Conservation (phyloP, 2,888 invertebrate species). For the Idaea straminata region DNA sequence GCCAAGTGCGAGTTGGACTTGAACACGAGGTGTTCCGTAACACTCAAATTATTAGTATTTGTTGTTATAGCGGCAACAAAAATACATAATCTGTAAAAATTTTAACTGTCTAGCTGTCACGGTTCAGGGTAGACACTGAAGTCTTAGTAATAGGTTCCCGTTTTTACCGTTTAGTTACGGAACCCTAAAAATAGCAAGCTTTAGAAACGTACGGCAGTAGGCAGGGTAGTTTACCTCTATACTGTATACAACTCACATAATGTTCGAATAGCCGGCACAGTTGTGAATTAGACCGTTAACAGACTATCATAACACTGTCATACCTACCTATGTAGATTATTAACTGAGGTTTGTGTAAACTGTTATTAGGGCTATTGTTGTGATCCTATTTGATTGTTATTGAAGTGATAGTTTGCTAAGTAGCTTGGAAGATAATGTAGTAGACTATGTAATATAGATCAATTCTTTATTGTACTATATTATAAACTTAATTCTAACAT, state of each 20-base stretch:
- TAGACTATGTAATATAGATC: no score
- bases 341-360: background rate
- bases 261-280: constrained; percentile 29
- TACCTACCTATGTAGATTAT: constrained; percentile 33
- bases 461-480: no score
- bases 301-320: constrained; percentile 38
- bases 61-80: no score
- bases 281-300: constrained; percentile 61
- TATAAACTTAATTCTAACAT: no score
- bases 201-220: background rate
- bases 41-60: no score
- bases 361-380: constrained; percentile 1
- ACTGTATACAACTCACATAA: constrained; percentile 7
- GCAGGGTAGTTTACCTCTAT: constrained; percentile 8
- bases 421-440: background rate
- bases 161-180: background rate
- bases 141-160: no score
- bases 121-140: no score
- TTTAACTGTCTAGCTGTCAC: no score
- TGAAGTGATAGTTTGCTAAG: background rate
- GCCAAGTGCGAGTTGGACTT: no score
- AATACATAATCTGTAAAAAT: no score
- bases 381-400: background rate
- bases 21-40: no score
- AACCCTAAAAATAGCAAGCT: background rate